Evolutionary conservation across 2,888 invertebrate genomes (phyloP), one percentile per base, ranked within the genome.

Genomic region (Sylvicola cinctus): DNA sequence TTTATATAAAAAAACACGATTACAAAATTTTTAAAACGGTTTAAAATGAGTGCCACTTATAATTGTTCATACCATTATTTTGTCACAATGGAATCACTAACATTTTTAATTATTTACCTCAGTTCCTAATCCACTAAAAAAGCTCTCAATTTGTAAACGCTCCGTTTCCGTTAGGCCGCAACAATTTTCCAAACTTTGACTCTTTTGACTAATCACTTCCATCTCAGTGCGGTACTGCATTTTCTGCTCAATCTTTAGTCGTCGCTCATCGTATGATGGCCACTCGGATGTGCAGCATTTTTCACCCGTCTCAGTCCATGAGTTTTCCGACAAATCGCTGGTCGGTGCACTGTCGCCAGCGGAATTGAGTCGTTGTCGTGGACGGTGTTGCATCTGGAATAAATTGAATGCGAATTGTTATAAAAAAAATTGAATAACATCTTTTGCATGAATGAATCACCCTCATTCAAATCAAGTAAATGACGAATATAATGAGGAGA

Each of bases 91-190:
- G 20, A n/a, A n/a, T n/a, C n/a, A n/a, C n/a, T n/a, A n/a, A n/a
- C n/a, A n/a, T n/a, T n/a, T n/a, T 7, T 15, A 25, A 33, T 13
- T 31, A 41, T 43, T 44, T 45, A 67, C 72, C 54, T 76, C 74
- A 1, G 81, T 78, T 50, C 79, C 79, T 39, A 80, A 63, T 34
- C 80, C 79, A 39, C 71, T 67, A 47, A 76, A 76, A 51, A 75
- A 76, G 35, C 71, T 67, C 51, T 79, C 77, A 37, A 79, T 68
- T 51, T 76, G 74, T 26, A 65, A 64, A 34, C 73, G 61, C 49
- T 77, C 76, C 39, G 62, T 54, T 34, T 73, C 72, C 7, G 69
- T 65, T 32, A 75, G 63, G 38, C 55, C 52, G 12, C 55, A 52
- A 23, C 47, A 51, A 23, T 55, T 55, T 35, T 55, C 58, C 12